Percentiles rank a stretch among this genome's conserved stretches.
Evolutionary conservation across 2,888 invertebrate genomes (phyloP).

Genomic region (Hypena proboscidalis): DNA sequence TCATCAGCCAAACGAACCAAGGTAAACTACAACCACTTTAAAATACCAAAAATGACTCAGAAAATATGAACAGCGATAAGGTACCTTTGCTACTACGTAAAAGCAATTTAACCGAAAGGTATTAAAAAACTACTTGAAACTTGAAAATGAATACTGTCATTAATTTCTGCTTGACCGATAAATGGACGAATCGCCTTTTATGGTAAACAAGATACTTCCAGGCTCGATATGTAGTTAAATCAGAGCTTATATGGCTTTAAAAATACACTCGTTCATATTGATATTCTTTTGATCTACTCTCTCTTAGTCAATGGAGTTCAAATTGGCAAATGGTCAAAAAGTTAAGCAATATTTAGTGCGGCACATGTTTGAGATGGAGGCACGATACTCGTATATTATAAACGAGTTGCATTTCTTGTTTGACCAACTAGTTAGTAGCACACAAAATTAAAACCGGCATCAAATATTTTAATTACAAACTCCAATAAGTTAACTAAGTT

Average conservation of each 20-base stretch:
- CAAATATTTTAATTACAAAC: no score
- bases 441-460: no score
- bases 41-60: slow-evolving; percentile 33
- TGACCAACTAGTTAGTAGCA: no score
- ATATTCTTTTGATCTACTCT: background rate
- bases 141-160: slow-evolving; percentile 15
- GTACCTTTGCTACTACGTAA: slow-evolving; percentile 17
- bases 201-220: slow-evolving; percentile 5
- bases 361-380: no score
- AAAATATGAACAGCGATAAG: slow-evolving; percentile 15
- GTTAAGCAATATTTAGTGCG: no score
- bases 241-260: slow-evolving; percentile 16
- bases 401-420: no score
- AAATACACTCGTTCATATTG: slow-evolving; percentile 1
- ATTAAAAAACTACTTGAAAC: slow-evolving; percentile 9
- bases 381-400: no score
- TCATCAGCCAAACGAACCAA: slow-evolving; percentile 23
- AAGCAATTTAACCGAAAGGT: slow-evolving; percentile 26
- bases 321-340: no score
- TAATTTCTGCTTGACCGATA: slow-evolving; percentile 15
- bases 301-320: no score
- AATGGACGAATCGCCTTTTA: slow-evolving; percentile 20
- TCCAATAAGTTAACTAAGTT: no score
- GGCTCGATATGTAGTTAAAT: slow-evolving; percentile 14
- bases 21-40: slow-evolving; percentile 28